Percentiles rank a stretch among this genome's conserved stretches.
phyloP scores from a whole-genome alignment of 2,113 vertebrate species.

The Gallinago undulata region DNA sequence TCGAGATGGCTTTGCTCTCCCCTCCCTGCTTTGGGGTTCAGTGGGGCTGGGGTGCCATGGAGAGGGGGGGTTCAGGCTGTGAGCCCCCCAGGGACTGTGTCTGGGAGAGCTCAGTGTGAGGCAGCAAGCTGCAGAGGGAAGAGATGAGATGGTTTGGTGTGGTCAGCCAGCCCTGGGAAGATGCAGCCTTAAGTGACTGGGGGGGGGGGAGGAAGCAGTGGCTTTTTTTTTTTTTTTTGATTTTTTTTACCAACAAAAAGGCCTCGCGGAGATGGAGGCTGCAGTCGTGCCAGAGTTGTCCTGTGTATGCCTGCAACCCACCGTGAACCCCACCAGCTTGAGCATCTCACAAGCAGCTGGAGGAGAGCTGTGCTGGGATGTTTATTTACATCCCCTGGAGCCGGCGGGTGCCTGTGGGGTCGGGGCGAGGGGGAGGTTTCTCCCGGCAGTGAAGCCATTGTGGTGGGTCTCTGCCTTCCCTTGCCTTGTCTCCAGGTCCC shows the following conservation, averaged over 20 bases:
- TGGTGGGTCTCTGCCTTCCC: not conserved
- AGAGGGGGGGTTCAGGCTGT: not conserved
- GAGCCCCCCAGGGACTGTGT: not conserved
- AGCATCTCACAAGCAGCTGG: not conserved
- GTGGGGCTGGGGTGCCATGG: too few relatives aligned
- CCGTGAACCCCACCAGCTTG: not conserved
- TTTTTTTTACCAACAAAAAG: not conserved
- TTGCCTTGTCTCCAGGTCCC: not conserved
- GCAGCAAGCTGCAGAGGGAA: too few relatives aligned
- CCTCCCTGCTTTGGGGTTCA: not conserved
- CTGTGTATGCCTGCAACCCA: not conserved
- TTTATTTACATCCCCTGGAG: not conserved
- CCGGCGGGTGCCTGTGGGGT: not conserved
- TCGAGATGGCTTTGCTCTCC: not conserved
- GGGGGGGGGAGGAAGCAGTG: not conserved
- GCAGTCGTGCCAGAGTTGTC: too few relatives aligned
- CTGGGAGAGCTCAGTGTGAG: not conserved
- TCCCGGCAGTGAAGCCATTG: accelerated
- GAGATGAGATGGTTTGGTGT: not conserved
- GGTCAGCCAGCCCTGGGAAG: not conserved
- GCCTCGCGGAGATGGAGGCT: not conserved
- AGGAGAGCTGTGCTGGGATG: not conserved
- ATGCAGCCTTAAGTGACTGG: too few relatives aligned
- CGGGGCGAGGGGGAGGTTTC: not conserved
- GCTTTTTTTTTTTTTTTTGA: not conserved